Base-by-base conservation (phyloP, 2,888 invertebrate species). In the Marasmarcha lunaedactyla region DNA sequence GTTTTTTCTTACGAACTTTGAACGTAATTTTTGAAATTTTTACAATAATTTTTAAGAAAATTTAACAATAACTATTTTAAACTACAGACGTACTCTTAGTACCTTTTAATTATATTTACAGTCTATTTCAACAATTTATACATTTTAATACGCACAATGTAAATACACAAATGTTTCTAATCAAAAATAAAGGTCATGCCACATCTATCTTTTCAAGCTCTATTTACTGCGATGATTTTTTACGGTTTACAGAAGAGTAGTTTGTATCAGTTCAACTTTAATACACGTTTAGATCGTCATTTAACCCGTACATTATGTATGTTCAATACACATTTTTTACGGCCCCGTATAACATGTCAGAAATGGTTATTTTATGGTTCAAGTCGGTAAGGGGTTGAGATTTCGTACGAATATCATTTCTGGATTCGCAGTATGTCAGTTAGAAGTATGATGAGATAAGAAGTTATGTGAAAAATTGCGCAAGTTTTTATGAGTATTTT, bases 291-390 rank as follows among this genome's bases (percentile, higher is more conserved):
- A 69, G 76, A 71, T 71, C 70, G 65, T 68, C 65, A 68, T 77
- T 78, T 76, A 74, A 73, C 71, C 72, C 72, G 68, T 71, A 71
- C 71, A 60, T 61, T 55, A 46, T 54, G 52, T 55, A 56, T 53
- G 57, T 59, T 58, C 59, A 63, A 66, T 63, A 63, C 67, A 71
- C 63, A 64, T 70, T 70, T 62, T 78, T 78, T 71, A 78, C 71
- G 68, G 71, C 63, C 62, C 68, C 64, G 62, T 76, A 78, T 79
- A 78, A 78, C 70, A 71, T 64, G 71, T 70, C 64, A 71, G 71
- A 61, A 76, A 79, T 74, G 77, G 78, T 68, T 78, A 72, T 83
- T 83, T 81, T 79, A 83, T 68, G 73, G 68, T 67, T 46, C 50
- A 52, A 46, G 52, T 52, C 48, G 50, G 58, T 57, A 59, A 56